Conservation (phyloP, 1,140 invertebrate species). For the Scaptodrosophila lebanonensis region DNA sequence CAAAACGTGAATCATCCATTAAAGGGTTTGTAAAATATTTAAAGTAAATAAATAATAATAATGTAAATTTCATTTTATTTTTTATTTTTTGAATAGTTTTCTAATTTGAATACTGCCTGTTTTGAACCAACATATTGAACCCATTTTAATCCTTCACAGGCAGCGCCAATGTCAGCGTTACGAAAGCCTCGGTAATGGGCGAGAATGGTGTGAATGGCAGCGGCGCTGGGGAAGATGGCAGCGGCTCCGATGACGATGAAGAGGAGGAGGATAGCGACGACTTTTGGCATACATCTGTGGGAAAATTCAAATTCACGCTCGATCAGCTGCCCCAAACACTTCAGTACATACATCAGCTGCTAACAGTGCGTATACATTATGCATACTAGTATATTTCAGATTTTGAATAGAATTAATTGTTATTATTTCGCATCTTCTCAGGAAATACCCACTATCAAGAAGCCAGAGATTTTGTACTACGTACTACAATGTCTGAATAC, state of each 20-base stretch:
- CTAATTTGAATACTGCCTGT: too few relatives aligned
- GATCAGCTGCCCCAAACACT: slow-evolving; percentile 94
- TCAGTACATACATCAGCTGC: slow-evolving; percentile 93
- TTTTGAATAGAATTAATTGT: background rate
- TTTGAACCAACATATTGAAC: too few relatives aligned
- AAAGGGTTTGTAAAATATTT: too few relatives aligned
- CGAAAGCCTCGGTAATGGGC: slow-evolving; percentile 78
- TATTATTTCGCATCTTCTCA: slow-evolving; percentile 59
- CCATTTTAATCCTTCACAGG: slow-evolving; percentile 20
- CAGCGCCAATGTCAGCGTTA: slow-evolving; percentile 71
- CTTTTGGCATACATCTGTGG: slow-evolving; percentile 94
- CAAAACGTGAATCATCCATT: too few relatives aligned
- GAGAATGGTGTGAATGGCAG: slow-evolving; percentile 76
- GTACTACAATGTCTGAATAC: slow-evolving; percentile 94
- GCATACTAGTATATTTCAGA: background rate
- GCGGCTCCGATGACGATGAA: slow-evolving; percentile 81
- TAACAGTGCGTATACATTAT: slow-evolving; percentile 82
- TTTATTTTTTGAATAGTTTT: too few relatives aligned
- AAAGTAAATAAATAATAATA: too few relatives aligned
- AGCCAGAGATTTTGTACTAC: slow-evolving; percentile 95
- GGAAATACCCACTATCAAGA: slow-evolving; percentile 88
- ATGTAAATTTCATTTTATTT: background rate
- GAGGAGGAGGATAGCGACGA: slow-evolving; percentile 86
- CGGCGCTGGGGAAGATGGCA: slow-evolving; percentile 79
- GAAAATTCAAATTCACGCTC: slow-evolving; percentile 93